Evolutionary conservation across 2,888 invertebrate genomes (phyloP), one percentile per base, ranked within the genome.

Genomic region (Timema podura): DNA sequence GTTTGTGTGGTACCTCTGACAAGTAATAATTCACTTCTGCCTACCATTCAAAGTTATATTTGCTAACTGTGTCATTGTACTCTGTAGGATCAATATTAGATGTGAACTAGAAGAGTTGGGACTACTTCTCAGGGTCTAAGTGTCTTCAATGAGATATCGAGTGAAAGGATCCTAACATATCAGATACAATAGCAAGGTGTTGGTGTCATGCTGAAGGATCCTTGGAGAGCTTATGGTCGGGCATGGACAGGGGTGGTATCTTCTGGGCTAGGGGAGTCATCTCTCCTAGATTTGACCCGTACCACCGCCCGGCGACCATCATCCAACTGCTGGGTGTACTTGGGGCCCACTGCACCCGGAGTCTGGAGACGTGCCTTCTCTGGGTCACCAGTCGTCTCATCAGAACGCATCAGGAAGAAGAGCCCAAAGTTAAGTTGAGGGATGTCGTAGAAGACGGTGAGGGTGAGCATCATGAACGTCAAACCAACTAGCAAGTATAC

Each of bases 401-500:
- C 85, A 67, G 83, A 84, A 75, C 82, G 80, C 73, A 89, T 85
- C 66, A 91, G 88, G 81, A 93, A 93, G 61, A 92, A 87, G 72
- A 89, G 85, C 75, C 92, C 91, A 71, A 95, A 82, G 81, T 95
- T 94, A 76, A 95, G 84, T 82, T 95, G 92, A 6, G 95, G 95
- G 75, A 95, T 92, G 80, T 94, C 93, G 82, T 93, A 93, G 83
- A 94, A 91, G 46, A 93, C 90, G 2, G 92, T 91, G 78, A 95
- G 82, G 13, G 91, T 87, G 76, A 94, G 84, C 92, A 95, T 92
- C 85, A 94, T 88, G 82, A 91, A 90, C 16, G 92, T 89, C 73
- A 95, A 85, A 48, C 95, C 95, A 78, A 89, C 77, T 77, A 93
- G 83, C n/a, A 94, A 84, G 81, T 93, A 94, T 73, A 86, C 92